These are phyloP conservation scores for Coleophora flavipennella DNA, from an alignment of 2,888 invertebrate species.

Conservation along the genomic window DNA sequence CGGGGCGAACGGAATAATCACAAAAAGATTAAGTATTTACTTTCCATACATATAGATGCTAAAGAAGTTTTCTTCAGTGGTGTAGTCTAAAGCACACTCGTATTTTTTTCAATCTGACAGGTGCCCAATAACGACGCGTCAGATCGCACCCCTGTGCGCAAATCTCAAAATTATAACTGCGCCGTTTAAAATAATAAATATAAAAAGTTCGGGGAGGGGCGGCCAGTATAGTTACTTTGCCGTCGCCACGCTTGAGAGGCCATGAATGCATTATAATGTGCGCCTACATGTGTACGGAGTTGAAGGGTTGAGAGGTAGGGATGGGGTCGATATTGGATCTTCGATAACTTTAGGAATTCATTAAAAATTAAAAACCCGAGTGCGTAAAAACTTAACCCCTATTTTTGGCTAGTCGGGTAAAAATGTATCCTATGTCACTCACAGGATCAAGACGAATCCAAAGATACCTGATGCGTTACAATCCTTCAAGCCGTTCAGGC, in stretches of 20 bases:
- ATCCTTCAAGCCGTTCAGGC: too few species aligned
- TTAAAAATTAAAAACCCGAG: too few species aligned
- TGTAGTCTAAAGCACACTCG: too few species aligned
- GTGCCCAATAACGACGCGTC: conserved; percentile 1
- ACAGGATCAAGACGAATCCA: too few species aligned
- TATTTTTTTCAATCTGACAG: neutral
- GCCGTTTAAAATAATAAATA: conserved; percentile 66
- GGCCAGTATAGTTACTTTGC: conserved; percentile 59
- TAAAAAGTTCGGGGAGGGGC: conserved; percentile 31
- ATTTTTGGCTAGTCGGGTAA: too few species aligned
- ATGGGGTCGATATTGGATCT: conserved; percentile 11
- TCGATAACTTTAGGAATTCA: neutral
- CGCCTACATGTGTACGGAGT: conserved; percentile 30
- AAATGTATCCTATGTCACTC: too few species aligned
- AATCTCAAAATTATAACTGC: conserved; percentile 41
- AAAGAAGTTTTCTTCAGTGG: too few species aligned
- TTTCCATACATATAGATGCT: too few species aligned
- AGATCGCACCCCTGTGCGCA: conserved; percentile 10
- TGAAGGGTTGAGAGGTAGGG: conserved; percentile 38
- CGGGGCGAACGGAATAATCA: too few species aligned
- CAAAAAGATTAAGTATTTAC: too few species aligned
- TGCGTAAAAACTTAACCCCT: too few species aligned
- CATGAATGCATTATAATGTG: conserved; percentile 65
- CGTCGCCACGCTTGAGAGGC: conserved; percentile 63
- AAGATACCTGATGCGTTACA: too few species aligned